Percentiles rank a stretch among this genome's conserved stretches.
Conservation (phyloP, 2,113 vertebrate species). For the Rousettus leschenaultii region DNA sequence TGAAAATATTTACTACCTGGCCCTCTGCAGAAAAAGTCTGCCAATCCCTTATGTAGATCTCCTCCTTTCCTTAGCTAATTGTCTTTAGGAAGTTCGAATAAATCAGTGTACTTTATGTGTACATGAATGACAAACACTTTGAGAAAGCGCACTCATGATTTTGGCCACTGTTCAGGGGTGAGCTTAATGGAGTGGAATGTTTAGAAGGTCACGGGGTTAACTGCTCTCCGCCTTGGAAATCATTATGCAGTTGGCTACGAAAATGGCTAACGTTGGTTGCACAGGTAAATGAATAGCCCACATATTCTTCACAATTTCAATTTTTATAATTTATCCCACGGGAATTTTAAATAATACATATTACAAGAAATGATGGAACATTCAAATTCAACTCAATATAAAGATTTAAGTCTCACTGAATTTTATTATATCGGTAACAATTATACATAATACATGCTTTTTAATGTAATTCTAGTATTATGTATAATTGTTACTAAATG, state of each 20-base stretch:
- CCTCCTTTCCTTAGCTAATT: background rate
- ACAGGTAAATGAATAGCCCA: background rate
- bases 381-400: background rate
- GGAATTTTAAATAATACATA: background rate
- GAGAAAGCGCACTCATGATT: background rate
- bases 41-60: background rate
- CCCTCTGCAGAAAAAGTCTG: background rate
- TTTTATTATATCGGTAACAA: background rate
- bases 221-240: background rate
- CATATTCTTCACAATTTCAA: background rate
- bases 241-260: background rate
- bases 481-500: background rate
- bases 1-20: background rate
- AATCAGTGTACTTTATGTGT: background rate
- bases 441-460: too few species aligned
- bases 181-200: background rate
- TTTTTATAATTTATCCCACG: background rate
- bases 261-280: background rate
- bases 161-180: background rate
- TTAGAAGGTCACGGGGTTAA: background rate
- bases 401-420: background rate
- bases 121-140: background rate
- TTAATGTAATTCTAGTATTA: too few species aligned
- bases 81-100: background rate
- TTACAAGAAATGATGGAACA: background rate